Evolutionary conservation across 2,888 invertebrate genomes (phyloP).

Genomic region (Lottia scabra): DNA sequence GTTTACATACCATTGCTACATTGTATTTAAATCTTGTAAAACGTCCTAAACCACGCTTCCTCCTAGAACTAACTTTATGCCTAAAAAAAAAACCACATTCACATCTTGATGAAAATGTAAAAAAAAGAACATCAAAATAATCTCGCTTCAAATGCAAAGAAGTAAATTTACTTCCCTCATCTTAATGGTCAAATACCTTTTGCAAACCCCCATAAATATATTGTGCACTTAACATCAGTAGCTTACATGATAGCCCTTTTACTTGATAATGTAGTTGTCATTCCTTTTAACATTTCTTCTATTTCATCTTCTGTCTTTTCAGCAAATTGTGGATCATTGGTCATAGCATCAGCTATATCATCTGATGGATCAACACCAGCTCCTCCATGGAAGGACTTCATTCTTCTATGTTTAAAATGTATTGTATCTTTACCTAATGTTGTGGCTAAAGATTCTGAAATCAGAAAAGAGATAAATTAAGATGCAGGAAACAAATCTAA

Average conservation of each 20-base stretch:
- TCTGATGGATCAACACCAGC: slow-evolving; percentile 32
- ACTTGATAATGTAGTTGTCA: slow-evolving; percentile 46
- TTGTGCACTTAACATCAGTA: too few relatives aligned
- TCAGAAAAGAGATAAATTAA: neutral
- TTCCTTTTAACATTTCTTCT: slow-evolving; percentile 41
- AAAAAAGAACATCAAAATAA: too few relatives aligned
- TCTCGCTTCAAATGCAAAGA: too few relatives aligned
- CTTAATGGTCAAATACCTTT: too few relatives aligned
- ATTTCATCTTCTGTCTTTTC: slow-evolving; percentile 40
- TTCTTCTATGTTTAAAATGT: slow-evolving; percentile 15
- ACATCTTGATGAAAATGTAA: too few relatives aligned
- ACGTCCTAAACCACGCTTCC: slow-evolving; percentile 12
- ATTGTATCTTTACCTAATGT: slow-evolving; percentile 12
- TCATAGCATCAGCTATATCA: slow-evolving; percentile 31
- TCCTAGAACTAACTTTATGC: slow-evolving; percentile 9
- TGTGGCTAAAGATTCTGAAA: neutral
- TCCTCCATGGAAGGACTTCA: slow-evolving; percentile 32
- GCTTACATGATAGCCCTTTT: slow-evolving; percentile 49
- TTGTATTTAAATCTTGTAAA: slow-evolving; percentile 29
- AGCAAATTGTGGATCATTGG: slow-evolving; percentile 36
- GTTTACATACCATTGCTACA: slow-evolving; percentile 28
- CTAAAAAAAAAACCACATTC: neutral
- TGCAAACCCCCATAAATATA: too few relatives aligned
- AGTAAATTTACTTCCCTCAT: too few relatives aligned
- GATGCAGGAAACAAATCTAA: too few relatives aligned